Base-by-base conservation (phyloP, 37 sponge, comb jelly and placozoan genomes). In the Crambe crambe region DNA sequence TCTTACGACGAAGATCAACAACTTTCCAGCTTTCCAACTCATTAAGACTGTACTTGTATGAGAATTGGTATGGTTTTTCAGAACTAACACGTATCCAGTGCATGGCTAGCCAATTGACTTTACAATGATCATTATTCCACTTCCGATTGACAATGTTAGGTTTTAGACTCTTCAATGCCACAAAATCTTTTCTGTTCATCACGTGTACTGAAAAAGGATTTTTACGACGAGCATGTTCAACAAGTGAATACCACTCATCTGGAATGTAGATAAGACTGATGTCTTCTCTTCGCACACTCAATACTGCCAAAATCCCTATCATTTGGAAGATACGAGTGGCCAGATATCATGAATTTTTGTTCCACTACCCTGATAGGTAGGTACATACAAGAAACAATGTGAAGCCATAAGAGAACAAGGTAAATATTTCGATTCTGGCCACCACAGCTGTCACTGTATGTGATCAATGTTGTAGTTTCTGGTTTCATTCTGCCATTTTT, bases 271-370 rank as follows among this genome's bases (percentile, higher is more conserved):
- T 38, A 18, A 74, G 61, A 2, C 5, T n/a, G 21, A 22, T 62
- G 23, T 20, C 37, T 25, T 56, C 73, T 34, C 25, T 38, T 81
- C 9, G 73, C 82, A 4, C 62, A 59, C 43, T 81, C 82, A 39
- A 81, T 71, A 22, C 61, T 57, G 1, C 83, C 75, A 61, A 77
- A 77, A 62, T 77, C 78, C 17, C 78, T 18, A 22, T 82, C 83
- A 74, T 73, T 82, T 2, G 83, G 83, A 6, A 74, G 68, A 35
- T 82, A 82, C 1, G 83, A 74, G 41, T 82, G 83, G 30, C 83
- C 83, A 6, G 23, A 18, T 22, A 63, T 18, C 83, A 82, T 74
- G 47, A 82, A 82, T 37, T 82, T 82, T 3, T 82, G 83, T 47
- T 82, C 83, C 8, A 73, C n/a, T n/a, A n/a, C n/a, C n/a, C n/a